Evolutionary conservation across 2,888 invertebrate genomes (phyloP), one percentile per base, ranked within the genome.

Genomic region (Atethmia centrago): DNA sequence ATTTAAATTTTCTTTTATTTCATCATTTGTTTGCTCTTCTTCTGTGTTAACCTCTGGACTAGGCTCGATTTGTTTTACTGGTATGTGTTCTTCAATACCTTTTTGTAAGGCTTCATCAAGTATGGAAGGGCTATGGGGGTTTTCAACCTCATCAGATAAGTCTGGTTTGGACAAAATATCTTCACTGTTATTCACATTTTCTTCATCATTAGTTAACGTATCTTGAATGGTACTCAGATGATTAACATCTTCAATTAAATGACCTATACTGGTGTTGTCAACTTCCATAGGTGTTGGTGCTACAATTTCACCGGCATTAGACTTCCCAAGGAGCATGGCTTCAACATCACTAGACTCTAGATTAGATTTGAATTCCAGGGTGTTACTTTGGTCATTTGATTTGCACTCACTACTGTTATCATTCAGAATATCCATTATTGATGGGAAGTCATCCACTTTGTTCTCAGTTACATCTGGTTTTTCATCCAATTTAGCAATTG

Each of bases 371-470:
- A 89, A 91, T 72, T 90, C 91, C 80, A 89, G 82, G 56, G 90
- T 82, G 85, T 68, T 89, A 83, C 84, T 91, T 88, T 93, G 90
- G 76, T 92, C 90, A 82, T 70, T 88, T 66, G 86, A 61, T 83
- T 90, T 90, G 76, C 80, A 88, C 49, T 85, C 88, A 88, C 89
- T 92, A 74, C 90, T 85, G 83, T 92, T 94, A 74, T 92, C 90
- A 86, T 90, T 96, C n/a, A 96, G 89, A 76, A 96, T 95, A 73
- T 96, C 96, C 94, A 96, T 94, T 77, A 96, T 96, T n/a, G 96
- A 96, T 64, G 96, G 96, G 83, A 95, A 96, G 58, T 96, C 96
- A 88, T 96, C 96, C 63, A 89, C 89, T 86, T 91, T 91, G 45
- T 93, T 77, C 47, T 85, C 86, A 0, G 65, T 68, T 42, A 65